Evolutionary conservation across 2,797 vertebrate genomes (phyloP).

Genomic region (Fratercula arctica): DNA sequence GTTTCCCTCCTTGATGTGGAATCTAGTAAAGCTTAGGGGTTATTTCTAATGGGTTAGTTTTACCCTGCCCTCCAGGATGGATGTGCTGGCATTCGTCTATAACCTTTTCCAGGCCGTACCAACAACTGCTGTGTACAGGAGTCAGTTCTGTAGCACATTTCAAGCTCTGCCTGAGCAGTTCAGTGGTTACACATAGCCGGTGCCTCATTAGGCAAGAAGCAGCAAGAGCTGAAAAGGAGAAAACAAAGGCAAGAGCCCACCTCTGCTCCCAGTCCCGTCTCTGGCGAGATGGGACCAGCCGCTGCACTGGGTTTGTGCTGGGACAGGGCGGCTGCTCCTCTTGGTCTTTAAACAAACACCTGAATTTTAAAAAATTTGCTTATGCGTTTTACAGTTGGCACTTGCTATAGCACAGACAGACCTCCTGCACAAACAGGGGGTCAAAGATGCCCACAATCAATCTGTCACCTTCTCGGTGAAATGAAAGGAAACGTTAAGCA

Average conservation of each 20-base stretch:
- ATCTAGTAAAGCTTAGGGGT: not conserved
- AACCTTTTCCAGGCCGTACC: not conserved
- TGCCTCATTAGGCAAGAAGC: not conserved
- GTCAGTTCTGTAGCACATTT: not conserved
- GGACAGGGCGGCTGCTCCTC: not conserved
- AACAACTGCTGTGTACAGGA: accelerated
- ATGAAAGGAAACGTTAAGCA: not conserved
- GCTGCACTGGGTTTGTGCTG: not conserved
- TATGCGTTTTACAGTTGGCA: not conserved
- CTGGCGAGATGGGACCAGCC: not conserved
- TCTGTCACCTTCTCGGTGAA: not conserved
- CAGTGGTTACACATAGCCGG: not conserved
- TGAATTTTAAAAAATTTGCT: not conserved
- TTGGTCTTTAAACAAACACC: not conserved
- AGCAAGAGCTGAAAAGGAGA: not conserved
- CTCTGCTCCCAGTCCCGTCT: not conserved
- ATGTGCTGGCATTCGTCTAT: not conserved
- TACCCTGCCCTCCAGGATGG: not conserved
- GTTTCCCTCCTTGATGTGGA: not conserved
- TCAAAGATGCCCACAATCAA: not conserved
- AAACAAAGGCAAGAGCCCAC: not conserved
- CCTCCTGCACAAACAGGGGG: not conserved
- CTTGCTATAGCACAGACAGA: not conserved
- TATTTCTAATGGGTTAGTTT: not conserved
- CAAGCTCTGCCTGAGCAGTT: not conserved